Base-by-base conservation (phyloP, 2,888 invertebrate species). In the Drosophila nr. medialis region DNA sequence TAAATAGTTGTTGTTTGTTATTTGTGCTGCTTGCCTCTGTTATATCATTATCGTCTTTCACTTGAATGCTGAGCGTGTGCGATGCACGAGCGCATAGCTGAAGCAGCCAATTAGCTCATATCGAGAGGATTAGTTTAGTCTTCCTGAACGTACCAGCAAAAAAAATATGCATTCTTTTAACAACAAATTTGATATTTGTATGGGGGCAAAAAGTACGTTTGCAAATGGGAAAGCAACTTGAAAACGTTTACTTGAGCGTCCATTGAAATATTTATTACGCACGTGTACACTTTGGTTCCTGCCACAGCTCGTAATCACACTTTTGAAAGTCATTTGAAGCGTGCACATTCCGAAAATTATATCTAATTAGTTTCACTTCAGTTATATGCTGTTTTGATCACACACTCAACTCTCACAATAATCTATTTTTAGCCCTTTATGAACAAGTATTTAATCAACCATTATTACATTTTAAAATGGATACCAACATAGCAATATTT, bases 61-160 rank as follows among this genome's bases (percentile, higher is more conserved):
- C 36, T 38, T 13, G 51, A 42, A 24, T n/a, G 51, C 58, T 29
- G 18, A 34, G 56, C 51, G 27, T 15, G 7, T 53, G 32, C 32
- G 32, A 1, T 32, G 32, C 32, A 32, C 32, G 11, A 32, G 30
- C 30, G 30, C 30, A 30, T 10, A 30, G 30, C 30, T 30, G 10
- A 48, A 24, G 36, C 66, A 50, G 74, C 59, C 74, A 69, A 74
- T 74, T 64, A 53, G 55, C 58, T 69, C 34, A 70, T 70, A 71
- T 70, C 49, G 51, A 59, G 60, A 49, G 72, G 27, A 64, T 58
- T 64, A 36, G 42, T 24, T 48, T n/a, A 4, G 42, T 21, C 10
- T 42, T 21, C 42, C 42, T 21, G n/a, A n/a, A 40, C 4, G n/a
- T n/a, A n/a, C 10, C 21, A 21, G 21, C 4, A 21, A 11, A 42